Evolutionary conservation across 1,140 invertebrate species (phyloP).

Genomic region (Reticulitermes speratus): DNA sequence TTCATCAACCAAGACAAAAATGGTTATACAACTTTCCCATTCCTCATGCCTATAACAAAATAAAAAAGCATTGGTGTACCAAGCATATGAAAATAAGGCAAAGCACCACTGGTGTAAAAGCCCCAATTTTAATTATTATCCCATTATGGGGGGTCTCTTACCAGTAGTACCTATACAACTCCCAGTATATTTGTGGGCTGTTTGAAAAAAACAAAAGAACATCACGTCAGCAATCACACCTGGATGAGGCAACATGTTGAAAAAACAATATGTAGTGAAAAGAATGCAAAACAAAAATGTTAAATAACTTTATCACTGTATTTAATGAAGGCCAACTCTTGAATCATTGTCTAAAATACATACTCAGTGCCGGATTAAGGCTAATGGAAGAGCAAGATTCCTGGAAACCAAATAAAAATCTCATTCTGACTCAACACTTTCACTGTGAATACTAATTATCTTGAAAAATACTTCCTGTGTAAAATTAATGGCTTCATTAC

Average conservation of each 20-base stretch:
- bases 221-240: constrained; percentile 28
- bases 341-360: neutral
- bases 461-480: too few species aligned
- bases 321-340: neutral
- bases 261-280: neutral
- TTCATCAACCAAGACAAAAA: constrained; percentile 3
- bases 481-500: too few species aligned
- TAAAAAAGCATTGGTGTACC: constrained; percentile 3
- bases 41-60: constrained; percentile 7
- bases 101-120: constrained; percentile 33
- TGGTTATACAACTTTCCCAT: constrained; percentile 12
- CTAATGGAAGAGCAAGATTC: too few species aligned
- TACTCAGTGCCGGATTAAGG: too few species aligned
- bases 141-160: constrained; percentile 34
- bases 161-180: constrained; percentile 38
- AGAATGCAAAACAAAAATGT: neutral
- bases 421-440: too few species aligned
- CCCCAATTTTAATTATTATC: constrained; percentile 22
- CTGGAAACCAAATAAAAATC: too few species aligned
- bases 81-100: constrained; percentile 18
- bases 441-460: too few species aligned
- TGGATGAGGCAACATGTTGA: neutral
- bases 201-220: constrained; percentile 36
- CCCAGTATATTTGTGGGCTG: constrained; percentile 38
- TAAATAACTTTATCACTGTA: neutral